phyloP scores from a whole-genome alignment of 2,797 vertebrate species.

The Acrocephalus scirpaceus region DNA sequence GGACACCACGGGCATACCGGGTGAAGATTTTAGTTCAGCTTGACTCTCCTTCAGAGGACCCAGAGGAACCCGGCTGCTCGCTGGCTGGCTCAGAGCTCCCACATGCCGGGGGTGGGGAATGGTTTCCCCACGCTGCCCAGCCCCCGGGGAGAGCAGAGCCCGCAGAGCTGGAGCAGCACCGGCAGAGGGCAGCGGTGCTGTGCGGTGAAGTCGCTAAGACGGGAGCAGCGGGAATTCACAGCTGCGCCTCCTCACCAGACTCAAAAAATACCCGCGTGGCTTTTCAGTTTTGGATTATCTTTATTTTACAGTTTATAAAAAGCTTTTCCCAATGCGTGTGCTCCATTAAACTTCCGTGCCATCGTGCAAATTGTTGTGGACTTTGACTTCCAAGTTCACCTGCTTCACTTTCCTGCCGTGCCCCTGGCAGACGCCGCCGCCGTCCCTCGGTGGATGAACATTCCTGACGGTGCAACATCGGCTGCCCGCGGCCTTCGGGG shows the following conservation, averaged over 20 bases:
- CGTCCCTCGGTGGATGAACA: constrained; percentile 82
- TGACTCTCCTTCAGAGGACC: background rate
- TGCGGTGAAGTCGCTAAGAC: constrained; percentile 79
- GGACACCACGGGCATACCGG: fast-evolving
- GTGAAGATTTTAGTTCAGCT: background rate
- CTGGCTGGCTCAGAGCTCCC: fast-evolving
- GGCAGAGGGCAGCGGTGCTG: background rate
- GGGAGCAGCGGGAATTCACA: constrained; percentile 62
- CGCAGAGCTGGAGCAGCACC: too few relatives aligned
- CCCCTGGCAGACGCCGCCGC: constrained; percentile 64
- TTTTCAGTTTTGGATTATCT: background rate
- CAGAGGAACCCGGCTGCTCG: too few relatives aligned
- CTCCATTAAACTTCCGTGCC: constrained; percentile 90
- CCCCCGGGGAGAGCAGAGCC: background rate
- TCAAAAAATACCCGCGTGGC: constrained; percentile 85
- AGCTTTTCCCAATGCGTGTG: constrained; percentile 34
- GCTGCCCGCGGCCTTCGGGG: constrained; percentile 82
- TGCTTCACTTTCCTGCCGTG: constrained; percentile 85
- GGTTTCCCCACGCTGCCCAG: fast-evolving
- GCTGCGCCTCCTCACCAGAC: constrained; percentile 73
- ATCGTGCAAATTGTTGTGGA: constrained; percentile 91
- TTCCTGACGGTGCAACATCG: constrained; percentile 88
- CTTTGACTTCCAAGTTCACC: constrained; percentile 91
- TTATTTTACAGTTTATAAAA: constrained; percentile 80
- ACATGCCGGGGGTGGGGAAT: fast-evolving